Evolutionary conservation across 2,888 invertebrate genomes (phyloP).

Genomic region (Scotopteryx bipunctaria): DNA sequence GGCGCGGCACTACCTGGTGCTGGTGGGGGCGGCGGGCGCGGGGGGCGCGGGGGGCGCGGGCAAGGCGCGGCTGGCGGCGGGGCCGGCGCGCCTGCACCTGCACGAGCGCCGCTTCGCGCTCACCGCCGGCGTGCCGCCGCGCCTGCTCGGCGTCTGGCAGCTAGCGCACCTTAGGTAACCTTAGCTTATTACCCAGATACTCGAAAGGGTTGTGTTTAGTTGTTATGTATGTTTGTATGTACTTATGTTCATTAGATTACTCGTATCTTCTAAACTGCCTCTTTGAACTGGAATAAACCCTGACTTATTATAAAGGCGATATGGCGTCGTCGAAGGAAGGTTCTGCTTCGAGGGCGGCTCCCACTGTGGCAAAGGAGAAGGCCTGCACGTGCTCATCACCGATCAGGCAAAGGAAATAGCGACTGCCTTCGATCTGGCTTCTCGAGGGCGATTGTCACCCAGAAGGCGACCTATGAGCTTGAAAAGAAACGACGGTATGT

Average conservation of each 20-base stretch:
- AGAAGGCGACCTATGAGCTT: slow-evolving; percentile 69
- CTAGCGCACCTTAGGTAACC: slow-evolving; percentile 85
- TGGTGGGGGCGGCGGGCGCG: slow-evolving; percentile 46
- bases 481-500: slow-evolving; percentile 48
- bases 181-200: background rate
- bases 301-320: slow-evolving; percentile 82
- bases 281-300: no score
- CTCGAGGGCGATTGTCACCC: slow-evolving; percentile 86
- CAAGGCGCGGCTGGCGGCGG: slow-evolving; percentile 85
- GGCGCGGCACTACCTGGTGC: slow-evolving; percentile 63
- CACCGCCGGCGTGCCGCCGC: slow-evolving; percentile 91
- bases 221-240: no score
- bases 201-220: no score
- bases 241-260: no score
- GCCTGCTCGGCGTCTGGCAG: slow-evolving; percentile 88
- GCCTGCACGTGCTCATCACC: slow-evolving; percentile 89
- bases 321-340: slow-evolving; percentile 92
- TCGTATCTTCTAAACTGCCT: no score
- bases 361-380: slow-evolving; percentile 92
- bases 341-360: slow-evolving; percentile 96
- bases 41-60: slow-evolving; percentile 33
- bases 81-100: slow-evolving; percentile 92
- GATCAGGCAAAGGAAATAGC: slow-evolving; percentile 90
- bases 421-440: slow-evolving; percentile 86
- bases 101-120: slow-evolving; percentile 91